Conservation (phyloP, 2,797 vertebrate species). For the Artibeus lituratus region DNA sequence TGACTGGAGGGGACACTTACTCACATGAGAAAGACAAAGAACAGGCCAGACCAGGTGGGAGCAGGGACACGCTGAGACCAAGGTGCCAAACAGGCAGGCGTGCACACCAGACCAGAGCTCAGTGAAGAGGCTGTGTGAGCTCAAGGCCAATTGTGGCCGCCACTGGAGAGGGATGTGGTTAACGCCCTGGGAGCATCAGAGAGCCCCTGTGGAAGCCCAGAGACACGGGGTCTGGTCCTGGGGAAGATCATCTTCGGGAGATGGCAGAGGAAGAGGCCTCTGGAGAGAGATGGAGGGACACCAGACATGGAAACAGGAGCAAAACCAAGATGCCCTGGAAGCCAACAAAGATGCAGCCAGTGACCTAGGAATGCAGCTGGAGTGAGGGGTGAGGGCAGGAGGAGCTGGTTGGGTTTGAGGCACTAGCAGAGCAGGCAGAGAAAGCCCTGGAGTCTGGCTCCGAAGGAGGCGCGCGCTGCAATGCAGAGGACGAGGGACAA, state of each 20-base stretch:
- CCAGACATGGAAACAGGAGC: neutral
- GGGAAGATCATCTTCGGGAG: neutral
- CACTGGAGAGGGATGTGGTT: neutral
- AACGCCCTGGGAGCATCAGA: neutral
- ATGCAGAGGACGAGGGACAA: accelerated
- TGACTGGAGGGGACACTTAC: neutral
- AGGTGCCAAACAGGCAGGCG: neutral
- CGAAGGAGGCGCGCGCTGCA: neutral
- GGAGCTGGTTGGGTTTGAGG: too few species aligned
- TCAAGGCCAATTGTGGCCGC: neutral
- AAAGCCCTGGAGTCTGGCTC: neutral
- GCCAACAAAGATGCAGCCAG: neutral
- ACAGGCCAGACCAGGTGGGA: too few species aligned
- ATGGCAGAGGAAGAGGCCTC: neutral
- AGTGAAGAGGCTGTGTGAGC: neutral
- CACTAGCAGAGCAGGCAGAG: neutral
- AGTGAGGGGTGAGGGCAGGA: neutral
- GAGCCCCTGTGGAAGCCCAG: accelerated
- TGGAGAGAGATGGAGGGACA: neutral
- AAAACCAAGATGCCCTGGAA: neutral
- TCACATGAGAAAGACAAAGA: neutral
- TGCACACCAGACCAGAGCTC: neutral
- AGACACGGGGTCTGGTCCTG: neutral
- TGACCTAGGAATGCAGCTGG: neutral
- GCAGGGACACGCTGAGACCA: too few species aligned